Evolutionary conservation across 2,113 vertebrate species (phyloP).

Genomic region (Hydropotes inermis): DNA sequence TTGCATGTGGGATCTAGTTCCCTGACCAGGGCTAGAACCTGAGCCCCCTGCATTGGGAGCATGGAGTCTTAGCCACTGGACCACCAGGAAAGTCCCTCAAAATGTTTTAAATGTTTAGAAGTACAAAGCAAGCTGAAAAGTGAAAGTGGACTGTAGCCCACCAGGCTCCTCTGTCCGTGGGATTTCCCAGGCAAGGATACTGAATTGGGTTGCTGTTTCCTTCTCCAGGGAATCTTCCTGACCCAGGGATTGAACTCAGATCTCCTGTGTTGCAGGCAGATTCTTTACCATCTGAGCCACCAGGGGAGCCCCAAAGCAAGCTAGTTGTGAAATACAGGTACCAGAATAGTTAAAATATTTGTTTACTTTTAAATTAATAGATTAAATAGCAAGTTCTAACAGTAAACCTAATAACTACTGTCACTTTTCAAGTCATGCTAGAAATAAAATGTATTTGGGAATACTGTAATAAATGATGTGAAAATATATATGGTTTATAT

Average conservation of each 20-base stretch:
- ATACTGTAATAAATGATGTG: not conserved
- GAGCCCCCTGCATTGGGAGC: not conserved
- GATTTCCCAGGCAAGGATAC: not conserved
- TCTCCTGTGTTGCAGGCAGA: not conserved
- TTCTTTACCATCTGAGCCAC: not conserved
- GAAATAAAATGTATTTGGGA: not conserved
- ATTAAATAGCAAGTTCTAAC: not conserved
- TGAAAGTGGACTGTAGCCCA: not conserved
- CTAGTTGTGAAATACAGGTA: not conserved
- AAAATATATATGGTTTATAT: constrained; percentile 4
- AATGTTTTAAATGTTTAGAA: not conserved
- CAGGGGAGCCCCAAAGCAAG: not conserved
- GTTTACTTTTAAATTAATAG: not conserved
- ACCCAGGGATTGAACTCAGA: not conserved
- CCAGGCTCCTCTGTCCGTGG: not conserved
- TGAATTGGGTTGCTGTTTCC: not conserved
- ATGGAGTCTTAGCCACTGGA: not conserved
- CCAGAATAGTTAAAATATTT: constrained; percentile 14
- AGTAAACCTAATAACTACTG: not conserved
- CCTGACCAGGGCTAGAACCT: not conserved
- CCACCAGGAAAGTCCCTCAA: not conserved
- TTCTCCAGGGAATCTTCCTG: not conserved
- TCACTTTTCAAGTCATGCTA: constrained; percentile 9
- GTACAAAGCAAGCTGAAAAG: not conserved
- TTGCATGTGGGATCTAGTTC: not conserved